Evolutionary conservation across 2,888 invertebrate species (phyloP).

Genomic region (Eudasyphora cyanicolor): DNA sequence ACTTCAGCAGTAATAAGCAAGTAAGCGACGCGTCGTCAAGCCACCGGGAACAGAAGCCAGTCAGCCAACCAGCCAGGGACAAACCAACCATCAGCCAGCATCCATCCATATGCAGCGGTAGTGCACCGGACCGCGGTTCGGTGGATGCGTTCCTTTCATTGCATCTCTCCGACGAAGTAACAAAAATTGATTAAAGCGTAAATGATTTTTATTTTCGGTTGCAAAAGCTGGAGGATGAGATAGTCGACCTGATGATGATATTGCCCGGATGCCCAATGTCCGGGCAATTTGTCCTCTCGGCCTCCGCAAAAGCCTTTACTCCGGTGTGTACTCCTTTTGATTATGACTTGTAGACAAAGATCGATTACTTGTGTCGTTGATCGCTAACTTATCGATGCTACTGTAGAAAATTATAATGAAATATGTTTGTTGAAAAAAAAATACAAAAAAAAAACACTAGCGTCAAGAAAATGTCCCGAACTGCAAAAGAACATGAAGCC

Average conservation of each 20-base stretch:
- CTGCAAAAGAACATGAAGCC: not conserved
- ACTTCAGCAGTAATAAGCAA: constrained; percentile 49
- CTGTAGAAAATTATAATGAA: constrained; percentile 69
- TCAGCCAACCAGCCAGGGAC: too few relatives aligned
- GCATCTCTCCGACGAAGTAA: constrained; percentile 23
- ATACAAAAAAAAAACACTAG: not conserved
- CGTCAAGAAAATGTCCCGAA: too few relatives aligned
- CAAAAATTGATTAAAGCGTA: constrained; percentile 78
- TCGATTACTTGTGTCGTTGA: constrained; percentile 77
- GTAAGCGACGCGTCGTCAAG: constrained; percentile 6
- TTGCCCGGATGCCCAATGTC: not conserved
- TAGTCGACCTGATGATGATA: too few relatives aligned
- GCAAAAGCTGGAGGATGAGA: constrained; percentile 2
- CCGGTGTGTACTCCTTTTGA: constrained; percentile 63
- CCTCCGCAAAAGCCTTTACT: not conserved
- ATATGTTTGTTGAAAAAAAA: constrained; percentile 41
- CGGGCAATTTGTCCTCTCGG: constrained; percentile 49
- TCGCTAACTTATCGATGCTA: constrained; percentile 78
- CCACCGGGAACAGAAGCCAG: constrained; percentile 42
- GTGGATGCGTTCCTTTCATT: not conserved
- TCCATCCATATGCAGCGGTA: too few relatives aligned
- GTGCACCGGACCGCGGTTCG: not conserved
- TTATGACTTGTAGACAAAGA: constrained; percentile 74
- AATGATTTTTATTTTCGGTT: constrained; percentile 74
- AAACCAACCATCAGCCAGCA: not conserved